Evolutionary conservation across 1,140 invertebrate genomes (phyloP), one percentile per base, ranked within the genome.

Genomic region (Micrasema longulum): DNA sequence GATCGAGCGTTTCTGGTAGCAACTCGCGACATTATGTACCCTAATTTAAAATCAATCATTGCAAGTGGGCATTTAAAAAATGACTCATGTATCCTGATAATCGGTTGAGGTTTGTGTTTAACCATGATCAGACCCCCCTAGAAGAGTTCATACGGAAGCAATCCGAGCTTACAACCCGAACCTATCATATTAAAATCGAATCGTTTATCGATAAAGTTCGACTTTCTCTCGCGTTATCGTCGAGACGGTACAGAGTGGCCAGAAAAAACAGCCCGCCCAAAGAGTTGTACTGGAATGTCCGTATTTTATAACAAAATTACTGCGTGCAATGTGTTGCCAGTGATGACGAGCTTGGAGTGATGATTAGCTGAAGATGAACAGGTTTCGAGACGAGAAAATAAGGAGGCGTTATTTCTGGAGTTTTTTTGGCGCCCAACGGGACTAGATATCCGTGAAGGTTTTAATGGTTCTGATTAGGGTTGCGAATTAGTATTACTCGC

Each of bases 281-380:
- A 45, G 43, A 62, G 57, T 20, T 7, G 52, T 16, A 55, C 26
- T 31, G 43, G 60, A 31, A 64, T 31, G 60, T 31, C 43, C 7
- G 60, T 64, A 47, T 64, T 64, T 64, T 45, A 64, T 48, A 47
- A 26, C 41, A 47, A 64, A 64, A 64, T 64, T 64, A 64, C 60
- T 9, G 53, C 26, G 16, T 26, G 60, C 60, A 47, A 64, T 47
- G 60, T 64, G 60, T 64, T 47, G 43, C 18, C 4, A 38, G 5
- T 60, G 55, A 64, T 64, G 41, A 64, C 43, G 43, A 47, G 60
- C 35, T 23, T 14, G n/a, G 23, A 22, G 20, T 64, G 60, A 64
- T 64, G 60, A 64, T 64, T 64, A 47, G 43, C 60, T 64, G 41
- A 64, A 45, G 60, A 64, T 64, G 60, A 47, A 64, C 60, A 26